Evolutionary conservation across 1,140 invertebrate species (phyloP), one percentile per base, ranked within the genome.

Genomic region (Plectrocnemia conspersa): DNA sequence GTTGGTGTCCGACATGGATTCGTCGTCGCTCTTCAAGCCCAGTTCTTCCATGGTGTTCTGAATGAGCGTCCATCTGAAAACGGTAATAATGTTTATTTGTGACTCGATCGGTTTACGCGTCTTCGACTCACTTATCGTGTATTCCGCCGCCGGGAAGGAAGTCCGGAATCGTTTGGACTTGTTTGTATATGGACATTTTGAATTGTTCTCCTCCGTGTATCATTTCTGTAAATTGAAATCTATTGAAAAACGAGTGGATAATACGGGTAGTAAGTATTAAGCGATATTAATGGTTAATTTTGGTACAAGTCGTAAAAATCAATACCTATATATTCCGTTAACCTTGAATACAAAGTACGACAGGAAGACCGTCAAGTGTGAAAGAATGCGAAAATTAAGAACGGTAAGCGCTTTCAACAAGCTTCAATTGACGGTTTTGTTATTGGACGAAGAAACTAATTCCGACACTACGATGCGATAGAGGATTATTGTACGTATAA

Each of bases 131-230:
- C 59, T 61, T 61, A 45, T 61, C 59, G 23, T 58, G 36, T 25
- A 61, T 54, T 24, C 59, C 59, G n/a, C 54, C 59, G 7, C 59
- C 59, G 1, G 59, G 59, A n/a, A 58, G 38, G 16, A 61, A 25
- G 9, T 47, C 46, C 11, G 59, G 59, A 25, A 61, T 46, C n/a
- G 24, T 23, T 16, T 52, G 45, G 24, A 61, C 42, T 42, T 61
- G 46, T 40, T 41, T 33, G 13, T 18, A 49, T 19, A 61, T 42
- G 10, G 46, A 29, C 35, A 47, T 25, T 7, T 44, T 46, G 23
- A 52, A 35, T 19, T 45, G 50, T 25, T 54, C 47, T 15, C 55
- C 55, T 1, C 38, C 38, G 29, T 50, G 32, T 9, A 49, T 47
- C 55, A 61, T 25, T 32, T 61, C 59, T 61, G 47, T 3, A 57